Evolutionary conservation across 2,888 invertebrate genomes (phyloP).

Genomic region (Adineta ricciae): DNA sequence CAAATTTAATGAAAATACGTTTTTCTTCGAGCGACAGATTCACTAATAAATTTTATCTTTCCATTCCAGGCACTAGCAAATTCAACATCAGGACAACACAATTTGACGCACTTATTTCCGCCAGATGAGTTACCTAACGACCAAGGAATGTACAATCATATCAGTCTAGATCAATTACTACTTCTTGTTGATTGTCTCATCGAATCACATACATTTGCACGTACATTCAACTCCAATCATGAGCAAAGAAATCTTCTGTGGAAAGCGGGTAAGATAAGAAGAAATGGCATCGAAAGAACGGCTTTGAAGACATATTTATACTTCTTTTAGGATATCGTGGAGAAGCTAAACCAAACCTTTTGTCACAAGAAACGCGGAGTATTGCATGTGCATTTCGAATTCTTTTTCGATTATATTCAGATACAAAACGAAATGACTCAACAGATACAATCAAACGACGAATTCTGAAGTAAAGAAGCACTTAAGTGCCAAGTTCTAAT

Average conservation of each 20-base stretch:
- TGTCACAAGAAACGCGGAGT: constrained; percentile 89
- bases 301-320: constrained; percentile 45
- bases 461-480: constrained; percentile 24
- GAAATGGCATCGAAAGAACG: too few relatives aligned
- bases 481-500: too few relatives aligned
- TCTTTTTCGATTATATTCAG: constrained; percentile 85
- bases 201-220: constrained; percentile 82
- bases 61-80: background rate
- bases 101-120: background rate
- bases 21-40: background rate
- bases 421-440: constrained; percentile 52
- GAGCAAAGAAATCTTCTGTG: constrained; percentile 84
- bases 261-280: constrained; percentile 82
- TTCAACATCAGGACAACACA: background rate
- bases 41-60: background rate
- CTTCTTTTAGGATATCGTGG: constrained; percentile 51
- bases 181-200: constrained; percentile 78
- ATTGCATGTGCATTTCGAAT: constrained; percentile 82
- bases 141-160: constrained; percentile 83
- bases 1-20: too few relatives aligned
- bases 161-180: constrained; percentile 73
- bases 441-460: constrained; percentile 4
- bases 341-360: constrained; percentile 81
- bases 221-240: constrained; percentile 80
- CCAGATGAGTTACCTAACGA: constrained; percentile 38